A percentile compares a stretch with the other conserved stretches of the same genome.
These are phyloP conservation scores for Chaenocephalus aceratus DNA, from an alignment of 2,113 vertebrate species.

Conservation along the genomic window DNA sequence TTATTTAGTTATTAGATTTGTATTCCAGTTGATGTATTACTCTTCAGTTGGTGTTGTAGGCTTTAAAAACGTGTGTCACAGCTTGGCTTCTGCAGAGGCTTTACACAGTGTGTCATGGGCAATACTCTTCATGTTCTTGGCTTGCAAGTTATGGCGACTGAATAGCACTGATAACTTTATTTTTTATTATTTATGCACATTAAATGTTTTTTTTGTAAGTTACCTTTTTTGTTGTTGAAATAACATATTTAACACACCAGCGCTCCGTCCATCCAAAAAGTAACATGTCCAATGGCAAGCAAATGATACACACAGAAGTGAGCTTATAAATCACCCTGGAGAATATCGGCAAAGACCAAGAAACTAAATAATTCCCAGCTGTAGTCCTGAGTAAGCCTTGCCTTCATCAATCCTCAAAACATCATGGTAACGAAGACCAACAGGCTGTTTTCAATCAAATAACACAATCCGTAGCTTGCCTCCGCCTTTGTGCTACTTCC, in stretches of 20 bases:
- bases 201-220: background rate
- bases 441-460: slow-evolving; percentile 78
- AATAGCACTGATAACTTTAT: background rate
- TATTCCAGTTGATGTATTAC: slow-evolving; percentile 41
- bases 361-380: slow-evolving; percentile 74
- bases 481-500: slow-evolving; percentile 41
- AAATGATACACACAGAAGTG: slow-evolving; percentile 67
- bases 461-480: slow-evolving; percentile 49
- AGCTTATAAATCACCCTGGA: slow-evolving; percentile 70
- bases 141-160: slow-evolving; percentile 17
- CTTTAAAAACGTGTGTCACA: slow-evolving; percentile 64
- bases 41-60: slow-evolving; percentile 16
- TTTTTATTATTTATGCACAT: background rate
- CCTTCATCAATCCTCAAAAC: slow-evolving; percentile 68
- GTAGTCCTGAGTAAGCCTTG: slow-evolving; percentile 54
- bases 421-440: slow-evolving; percentile 62
- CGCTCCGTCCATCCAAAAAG: slow-evolving; percentile 26
- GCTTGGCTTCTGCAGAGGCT: slow-evolving; percentile 52
- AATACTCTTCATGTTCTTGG: slow-evolving; percentile 43
- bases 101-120: slow-evolving; percentile 38
- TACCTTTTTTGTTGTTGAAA: background rate
- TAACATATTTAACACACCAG: slow-evolving; percentile 33
- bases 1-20: slow-evolving; percentile 61
- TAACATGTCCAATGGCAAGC: slow-evolving; percentile 34
- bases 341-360: slow-evolving; percentile 58